A percentile compares a stretch with the other conserved stretches of the same genome.
Conservation (phyloP, 2,888 invertebrate species). For the Pecten maximus region DNA sequence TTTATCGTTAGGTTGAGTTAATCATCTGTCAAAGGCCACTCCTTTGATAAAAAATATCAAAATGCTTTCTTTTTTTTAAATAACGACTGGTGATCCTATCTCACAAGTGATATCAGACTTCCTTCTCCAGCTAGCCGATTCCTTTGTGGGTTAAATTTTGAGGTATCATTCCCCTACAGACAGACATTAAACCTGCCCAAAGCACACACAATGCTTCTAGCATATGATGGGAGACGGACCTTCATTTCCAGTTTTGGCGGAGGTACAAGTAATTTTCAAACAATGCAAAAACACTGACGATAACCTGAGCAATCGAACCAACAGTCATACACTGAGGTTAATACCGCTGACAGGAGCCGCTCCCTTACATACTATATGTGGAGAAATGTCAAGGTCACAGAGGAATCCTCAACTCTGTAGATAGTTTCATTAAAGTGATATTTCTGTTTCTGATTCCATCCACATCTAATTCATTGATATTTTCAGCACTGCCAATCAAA, state of each 20-base stretch:
- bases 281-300: background rate
- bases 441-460: background rate
- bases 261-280: background rate
- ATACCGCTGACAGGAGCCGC: background rate
- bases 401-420: background rate
- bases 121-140: background rate
- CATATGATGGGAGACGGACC: background rate
- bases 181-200: background rate
- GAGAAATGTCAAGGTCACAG: background rate
- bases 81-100: background rate
- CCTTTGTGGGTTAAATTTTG: background rate
- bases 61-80: background rate
- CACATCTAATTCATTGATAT: background rate
- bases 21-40: background rate
- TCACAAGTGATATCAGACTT: background rate
- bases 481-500: background rate
- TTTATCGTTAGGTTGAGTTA: background rate
- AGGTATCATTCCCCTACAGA: background rate
- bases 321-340: background rate
- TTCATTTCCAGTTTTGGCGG: background rate
- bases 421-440: background rate
- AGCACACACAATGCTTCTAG: background rate
- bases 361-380: background rate
- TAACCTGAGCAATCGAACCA: background rate
- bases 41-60: slow-evolving; percentile 1